These are phyloP conservation scores for Chironomus tentans DNA, from an alignment of 2,888 invertebrate genomes.

Conservation along the genomic window DNA sequence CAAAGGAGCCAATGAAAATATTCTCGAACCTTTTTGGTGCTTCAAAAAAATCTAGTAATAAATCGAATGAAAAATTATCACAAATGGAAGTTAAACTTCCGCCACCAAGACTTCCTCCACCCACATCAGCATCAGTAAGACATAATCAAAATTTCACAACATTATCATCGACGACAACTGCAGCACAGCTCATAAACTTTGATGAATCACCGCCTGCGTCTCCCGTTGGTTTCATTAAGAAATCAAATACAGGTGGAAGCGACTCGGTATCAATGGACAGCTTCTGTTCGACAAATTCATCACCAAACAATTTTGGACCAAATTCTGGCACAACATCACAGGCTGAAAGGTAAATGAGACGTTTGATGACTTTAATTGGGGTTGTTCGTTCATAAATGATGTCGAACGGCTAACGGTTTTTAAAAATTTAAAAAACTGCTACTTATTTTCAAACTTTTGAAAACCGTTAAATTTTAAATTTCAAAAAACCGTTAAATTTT, in stretches of 20 bases:
- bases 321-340: constrained; percentile 16
- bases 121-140: background rate
- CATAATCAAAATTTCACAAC: background rate
- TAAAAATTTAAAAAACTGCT: too few species aligned
- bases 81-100: constrained; percentile 3
- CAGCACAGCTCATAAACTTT: constrained; percentile 9
- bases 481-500: too few species aligned
- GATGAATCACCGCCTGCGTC: constrained; percentile 6
- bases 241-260: constrained; percentile 23
- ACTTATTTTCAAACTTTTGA: too few species aligned
- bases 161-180: background rate
- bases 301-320: constrained; percentile 10
- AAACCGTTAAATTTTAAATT: too few species aligned
- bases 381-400: background rate
- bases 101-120: constrained; percentile 11
- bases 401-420: too few species aligned
- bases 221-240: constrained; percentile 6
- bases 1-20: background rate
- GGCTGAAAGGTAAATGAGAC: constrained; percentile 16
- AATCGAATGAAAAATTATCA: constrained; percentile 3
- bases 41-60: constrained; percentile 8
- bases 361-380: background rate
- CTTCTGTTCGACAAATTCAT: constrained; percentile 21
- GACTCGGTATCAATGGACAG: constrained; percentile 21
- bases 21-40: constrained; percentile 16